phyloP scores from a whole-genome alignment of 2,113 vertebrate species.

The Myiozetetes cayanensis region DNA sequence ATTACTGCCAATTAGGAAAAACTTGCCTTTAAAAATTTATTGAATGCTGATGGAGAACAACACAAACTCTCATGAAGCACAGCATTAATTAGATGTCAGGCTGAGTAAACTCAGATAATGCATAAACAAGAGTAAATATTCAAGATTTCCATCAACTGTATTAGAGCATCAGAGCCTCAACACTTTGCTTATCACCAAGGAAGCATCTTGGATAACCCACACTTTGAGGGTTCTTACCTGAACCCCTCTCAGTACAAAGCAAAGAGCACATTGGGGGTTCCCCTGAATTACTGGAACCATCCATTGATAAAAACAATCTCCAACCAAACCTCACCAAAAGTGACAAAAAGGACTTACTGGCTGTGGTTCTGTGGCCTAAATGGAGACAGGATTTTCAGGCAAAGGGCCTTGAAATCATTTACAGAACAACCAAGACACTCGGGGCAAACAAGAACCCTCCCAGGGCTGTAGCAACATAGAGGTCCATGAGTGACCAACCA shows the following conservation, averaged over 20 bases:
- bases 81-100: background rate
- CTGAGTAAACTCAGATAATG: background rate
- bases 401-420: background rate
- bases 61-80: background rate
- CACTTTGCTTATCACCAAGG: background rate
- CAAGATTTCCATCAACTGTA: background rate
- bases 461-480: background rate
- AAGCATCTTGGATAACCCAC: background rate
- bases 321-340: background rate
- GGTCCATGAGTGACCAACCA: background rate
- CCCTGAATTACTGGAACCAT: background rate
- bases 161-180: background rate
- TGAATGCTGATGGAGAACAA: constrained; percentile 1
- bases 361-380: background rate
- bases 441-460: background rate
- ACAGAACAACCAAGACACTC: background rate
- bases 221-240: background rate
- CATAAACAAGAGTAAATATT: background rate
- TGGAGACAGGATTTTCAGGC: background rate
- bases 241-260: background rate
- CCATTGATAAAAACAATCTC: background rate
- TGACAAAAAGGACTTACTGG: background rate
- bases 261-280: background rate
- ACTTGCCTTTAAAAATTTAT: constrained; percentile 2
- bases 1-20: constrained; percentile 40